phyloP scores from a whole-genome alignment of 2,797 vertebrate species.

The Mormyrus proboscirostris region DNA sequence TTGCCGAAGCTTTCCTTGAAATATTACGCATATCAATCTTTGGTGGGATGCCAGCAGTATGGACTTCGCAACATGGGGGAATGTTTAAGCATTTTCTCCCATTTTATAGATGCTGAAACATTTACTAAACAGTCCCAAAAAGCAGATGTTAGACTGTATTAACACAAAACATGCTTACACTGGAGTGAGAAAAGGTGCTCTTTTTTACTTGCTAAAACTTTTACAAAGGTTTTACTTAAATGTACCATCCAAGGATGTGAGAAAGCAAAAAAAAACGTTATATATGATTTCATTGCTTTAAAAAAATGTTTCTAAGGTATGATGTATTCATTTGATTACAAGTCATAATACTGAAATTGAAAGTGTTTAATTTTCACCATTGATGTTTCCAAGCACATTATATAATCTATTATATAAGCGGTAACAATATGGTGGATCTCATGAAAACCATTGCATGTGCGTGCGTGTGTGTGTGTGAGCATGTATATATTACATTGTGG shows the following conservation, averaged over 20 bases:
- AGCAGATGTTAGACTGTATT: neutral
- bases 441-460: neutral
- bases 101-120: neutral
- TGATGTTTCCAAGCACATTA: neutral
- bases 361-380: neutral
- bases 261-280: neutral
- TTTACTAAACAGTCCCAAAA: slow-evolving; percentile 2
- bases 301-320: neutral
- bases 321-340: neutral
- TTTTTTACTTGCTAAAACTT: neutral
- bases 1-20: slow-evolving; percentile 88
- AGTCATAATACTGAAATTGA: neutral
- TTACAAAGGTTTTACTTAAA: neutral
- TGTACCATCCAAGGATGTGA: neutral
- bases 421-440: neutral
- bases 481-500: neutral
- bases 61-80: slow-evolving; percentile 1
- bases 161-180: neutral
- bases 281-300: neutral
- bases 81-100: slow-evolving; percentile 9
- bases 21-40: slow-evolving; percentile 89
- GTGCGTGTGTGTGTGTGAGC: neutral
- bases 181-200: neutral
- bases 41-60: slow-evolving; percentile 71
- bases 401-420: neutral